phyloP scores from a whole-genome alignment of 1,140 invertebrate genomes.

The Macrotrachela quadricornifera region DNA sequence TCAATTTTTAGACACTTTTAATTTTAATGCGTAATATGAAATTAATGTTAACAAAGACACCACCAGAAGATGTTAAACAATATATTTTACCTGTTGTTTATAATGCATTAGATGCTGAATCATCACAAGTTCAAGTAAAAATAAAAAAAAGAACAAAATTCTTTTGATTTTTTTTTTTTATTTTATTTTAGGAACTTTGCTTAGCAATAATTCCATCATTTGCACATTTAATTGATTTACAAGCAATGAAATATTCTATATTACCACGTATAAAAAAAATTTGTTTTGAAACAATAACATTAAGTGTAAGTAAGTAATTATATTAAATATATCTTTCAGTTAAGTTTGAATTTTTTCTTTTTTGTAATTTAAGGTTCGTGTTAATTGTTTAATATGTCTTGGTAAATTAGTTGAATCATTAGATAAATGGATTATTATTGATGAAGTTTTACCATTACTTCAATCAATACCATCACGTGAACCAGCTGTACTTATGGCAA shows the following conservation, averaged over 20 bases:
- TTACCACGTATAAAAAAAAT: conserved; percentile 75
- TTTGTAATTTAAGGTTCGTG: conserved; percentile 43
- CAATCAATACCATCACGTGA: conserved; percentile 74
- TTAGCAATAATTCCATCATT: conserved; percentile 70
- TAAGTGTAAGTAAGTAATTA: conserved; percentile 36
- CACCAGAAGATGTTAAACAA: conserved; percentile 59
- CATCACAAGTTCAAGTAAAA: conserved; percentile 42
- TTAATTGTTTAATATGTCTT: conserved; percentile 75
- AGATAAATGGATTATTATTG: conserved; percentile 84
- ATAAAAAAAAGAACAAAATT: not conserved
- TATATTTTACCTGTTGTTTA: conserved; percentile 80
- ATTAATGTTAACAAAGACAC: conserved; percentile 64
- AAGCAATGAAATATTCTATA: conserved; percentile 78
- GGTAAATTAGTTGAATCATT: conserved; percentile 75
- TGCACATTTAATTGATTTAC: conserved; percentile 65
- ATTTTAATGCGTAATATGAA: conserved; percentile 90
- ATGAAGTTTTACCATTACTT: conserved; percentile 76
- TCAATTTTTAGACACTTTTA: conserved; percentile 48
- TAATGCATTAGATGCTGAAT: conserved; percentile 63
- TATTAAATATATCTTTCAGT: not conserved
- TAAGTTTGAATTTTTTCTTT: not conserved
- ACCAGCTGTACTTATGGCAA: conserved; percentile 84
- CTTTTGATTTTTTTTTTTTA: not conserved
- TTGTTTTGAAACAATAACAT: conserved; percentile 51
- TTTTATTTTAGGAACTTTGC: conserved; percentile 59